phyloP scores from a whole-genome alignment of 2,888 invertebrate species.

The Gibbula magus region DNA sequence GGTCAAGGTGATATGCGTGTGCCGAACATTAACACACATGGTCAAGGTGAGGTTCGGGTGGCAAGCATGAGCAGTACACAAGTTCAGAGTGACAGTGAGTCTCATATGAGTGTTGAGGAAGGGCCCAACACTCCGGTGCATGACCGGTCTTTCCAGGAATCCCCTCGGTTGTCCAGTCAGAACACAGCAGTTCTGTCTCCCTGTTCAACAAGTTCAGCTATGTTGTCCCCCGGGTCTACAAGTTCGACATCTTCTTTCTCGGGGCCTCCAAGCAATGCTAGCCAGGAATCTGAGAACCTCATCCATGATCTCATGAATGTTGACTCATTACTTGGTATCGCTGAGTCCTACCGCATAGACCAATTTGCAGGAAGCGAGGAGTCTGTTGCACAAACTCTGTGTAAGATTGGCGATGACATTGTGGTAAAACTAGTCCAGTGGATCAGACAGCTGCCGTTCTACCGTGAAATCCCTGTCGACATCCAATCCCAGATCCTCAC shows the following conservation, averaged over 20 bases:
- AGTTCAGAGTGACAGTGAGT: background rate
- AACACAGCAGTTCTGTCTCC: background rate
- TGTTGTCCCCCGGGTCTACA: constrained; percentile 2
- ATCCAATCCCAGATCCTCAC: constrained; percentile 90
- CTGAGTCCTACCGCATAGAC: constrained; percentile 52
- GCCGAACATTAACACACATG: background rate
- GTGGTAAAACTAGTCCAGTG: constrained; percentile 98
- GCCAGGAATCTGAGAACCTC: constrained; percentile 20
- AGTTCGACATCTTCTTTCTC: background rate
- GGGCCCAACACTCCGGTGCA: background rate
- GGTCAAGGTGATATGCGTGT: background rate
- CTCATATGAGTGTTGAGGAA: constrained; percentile 1
- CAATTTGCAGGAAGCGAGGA: constrained; percentile 48
- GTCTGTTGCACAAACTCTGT: constrained; percentile 84
- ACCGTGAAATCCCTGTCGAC: constrained; percentile 95
- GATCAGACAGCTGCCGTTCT: constrained; percentile 98
- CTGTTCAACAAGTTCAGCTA: background rate
- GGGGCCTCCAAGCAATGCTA: background rate
- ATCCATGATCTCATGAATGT: constrained; percentile 55
- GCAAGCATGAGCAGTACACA: background rate
- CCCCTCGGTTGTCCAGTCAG: background rate
- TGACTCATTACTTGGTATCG: constrained; percentile 55
- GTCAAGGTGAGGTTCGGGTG: background rate
- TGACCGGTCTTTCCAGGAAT: background rate
- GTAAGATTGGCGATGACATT: constrained; percentile 97